Percentiles rank a stretch among this genome's conserved stretches.
Evolutionary conservation across 2,888 invertebrate genomes (phyloP).

Genomic region (Lochmaea capreae): DNA sequence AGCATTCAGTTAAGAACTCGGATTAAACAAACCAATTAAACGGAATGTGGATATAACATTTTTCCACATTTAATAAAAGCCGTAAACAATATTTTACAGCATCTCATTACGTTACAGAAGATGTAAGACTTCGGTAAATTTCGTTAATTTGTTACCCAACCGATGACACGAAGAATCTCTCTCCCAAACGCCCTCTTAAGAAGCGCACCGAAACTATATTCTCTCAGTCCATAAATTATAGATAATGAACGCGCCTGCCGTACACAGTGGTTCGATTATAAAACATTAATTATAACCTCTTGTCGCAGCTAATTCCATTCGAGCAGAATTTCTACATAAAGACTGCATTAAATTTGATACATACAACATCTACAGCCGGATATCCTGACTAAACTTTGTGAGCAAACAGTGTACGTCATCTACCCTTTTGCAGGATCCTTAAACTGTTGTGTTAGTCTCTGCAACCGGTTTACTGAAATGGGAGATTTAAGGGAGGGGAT

Average conservation of each 20-base stretch:
- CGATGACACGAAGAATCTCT: conserved; percentile 29
- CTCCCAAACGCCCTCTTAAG: conserved; percentile 31
- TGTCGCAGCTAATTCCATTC: conserved; percentile 58
- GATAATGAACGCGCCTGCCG: conserved; percentile 63
- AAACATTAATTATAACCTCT: conserved; percentile 64
- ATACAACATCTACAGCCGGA: conserved; percentile 45
- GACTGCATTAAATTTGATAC: conserved; percentile 61
- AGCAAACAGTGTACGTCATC: conserved; percentile 18
- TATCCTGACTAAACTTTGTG: conserved; percentile 38
- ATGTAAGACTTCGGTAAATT: conserved; percentile 11
- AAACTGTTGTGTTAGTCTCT: conserved; percentile 18
- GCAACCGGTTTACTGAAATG: neutral
- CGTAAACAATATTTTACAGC: neutral
- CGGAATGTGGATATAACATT: neutral
- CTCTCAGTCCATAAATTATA: conserved; percentile 59
- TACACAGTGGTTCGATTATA: conserved; percentile 64
- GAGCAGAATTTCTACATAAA: conserved; percentile 56
- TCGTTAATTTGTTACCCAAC: conserved; percentile 32
- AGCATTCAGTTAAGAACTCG: neutral
- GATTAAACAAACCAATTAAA: neutral
- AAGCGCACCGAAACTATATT: conserved; percentile 52
- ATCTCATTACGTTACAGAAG: neutral
- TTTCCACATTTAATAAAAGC: neutral
- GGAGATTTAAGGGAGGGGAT: neutral
- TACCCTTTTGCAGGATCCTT: conserved; percentile 14